Evolutionary conservation across 1,140 invertebrate species (phyloP), one percentile per base, ranked within the genome.

Genomic region (Grapholita molesta): DNA sequence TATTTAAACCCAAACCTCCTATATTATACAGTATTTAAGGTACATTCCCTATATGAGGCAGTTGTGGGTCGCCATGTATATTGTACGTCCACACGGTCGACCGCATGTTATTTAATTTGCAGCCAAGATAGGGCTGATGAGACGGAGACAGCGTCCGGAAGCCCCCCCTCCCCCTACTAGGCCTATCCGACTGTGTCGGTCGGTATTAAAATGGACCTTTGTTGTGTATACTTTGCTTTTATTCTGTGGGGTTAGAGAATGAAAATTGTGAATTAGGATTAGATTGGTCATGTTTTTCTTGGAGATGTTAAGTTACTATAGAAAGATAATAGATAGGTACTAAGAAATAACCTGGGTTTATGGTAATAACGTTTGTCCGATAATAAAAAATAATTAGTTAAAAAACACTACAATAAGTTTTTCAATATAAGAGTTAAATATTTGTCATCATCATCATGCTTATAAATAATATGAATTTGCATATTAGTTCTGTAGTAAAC

Each of bases 61-160:
- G n/a, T n/a, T n/a, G n/a, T n/a, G n/a, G n/a, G n/a, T n/a, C n/a
- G n/a, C n/a, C n/a, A n/a, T 12, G 24, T 30, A 61, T 6, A 28
- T 55, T 25, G 5, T 72, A 75, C 67, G 69, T 71, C 71, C 69
- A 71, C 75, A 72, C 68, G 74, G 68, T 69, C 69, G 61, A 70
- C 72, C 73, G 77, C 70, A 82, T 76, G 79, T 79, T 84, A 89
- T 90, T 89, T 89, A 90, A 90, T 89, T 90, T 86, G 84, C 84
- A 84, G 86, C 68, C 82, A 86, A 89, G 85, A 90, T 87, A 88
- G 88, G 83, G 81, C 84, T 88, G 88, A 90, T 86, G 86, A 85
- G 88, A 79, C 83, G 88, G 85, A 88, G 88, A 90, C 88, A 88
- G 84, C 84, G 82, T 79, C 79, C 80, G 86, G 85, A 88, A 83